These are phyloP conservation scores for Calameuta filiformis DNA, from an alignment of 2,888 invertebrate genomes.

Conservation along the genomic window DNA sequence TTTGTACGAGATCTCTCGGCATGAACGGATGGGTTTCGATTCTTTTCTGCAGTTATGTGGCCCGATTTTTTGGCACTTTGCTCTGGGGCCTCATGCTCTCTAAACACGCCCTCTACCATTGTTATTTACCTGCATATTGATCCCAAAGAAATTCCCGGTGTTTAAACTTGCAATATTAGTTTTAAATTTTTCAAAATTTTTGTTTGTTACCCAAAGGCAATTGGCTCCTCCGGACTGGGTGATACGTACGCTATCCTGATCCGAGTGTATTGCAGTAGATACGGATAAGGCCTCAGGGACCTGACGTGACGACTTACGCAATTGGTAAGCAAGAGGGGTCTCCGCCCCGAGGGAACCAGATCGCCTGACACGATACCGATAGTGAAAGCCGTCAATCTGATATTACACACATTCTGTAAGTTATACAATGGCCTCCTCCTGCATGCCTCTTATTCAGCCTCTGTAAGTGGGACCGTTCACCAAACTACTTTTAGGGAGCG, in stretches of 20 bases:
- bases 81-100: neutral
- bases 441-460: neutral
- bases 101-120: neutral
- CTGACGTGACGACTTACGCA: constrained; percentile 43
- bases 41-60: neutral
- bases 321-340: constrained; percentile 23
- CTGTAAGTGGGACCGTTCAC: neutral
- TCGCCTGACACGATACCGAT: constrained; percentile 43
- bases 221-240: neutral
- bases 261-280: neutral
- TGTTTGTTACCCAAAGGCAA: neutral
- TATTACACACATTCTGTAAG: constrained; percentile 11
- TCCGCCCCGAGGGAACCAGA: constrained; percentile 46
- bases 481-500: neutral
- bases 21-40: neutral
- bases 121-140: neutral
- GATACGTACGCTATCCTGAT: neutral
- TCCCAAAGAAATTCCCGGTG: neutral
- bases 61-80: neutral
- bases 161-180: neutral
- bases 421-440: neutral
- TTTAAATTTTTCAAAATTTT: neutral
- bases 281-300: constrained; percentile 22
- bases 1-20: neutral
- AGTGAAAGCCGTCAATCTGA: constrained; percentile 57